These are phyloP conservation scores for Polydrusus pterygomalis DNA, from an alignment of 2,888 invertebrate genomes.

Conservation along the genomic window DNA sequence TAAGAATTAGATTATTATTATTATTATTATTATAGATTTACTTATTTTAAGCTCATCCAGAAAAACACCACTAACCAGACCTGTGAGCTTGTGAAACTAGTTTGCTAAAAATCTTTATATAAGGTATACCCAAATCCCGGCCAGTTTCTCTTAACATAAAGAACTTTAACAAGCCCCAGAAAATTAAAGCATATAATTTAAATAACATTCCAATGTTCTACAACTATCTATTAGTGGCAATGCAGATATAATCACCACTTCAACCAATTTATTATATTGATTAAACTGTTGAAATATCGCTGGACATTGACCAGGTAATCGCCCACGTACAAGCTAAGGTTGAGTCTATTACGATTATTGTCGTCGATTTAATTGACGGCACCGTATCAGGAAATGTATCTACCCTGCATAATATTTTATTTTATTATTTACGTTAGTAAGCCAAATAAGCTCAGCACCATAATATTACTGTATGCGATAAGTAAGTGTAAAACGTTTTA, in stretches of 20 bases:
- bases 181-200: no score
- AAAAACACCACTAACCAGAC: no score
- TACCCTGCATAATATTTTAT: neutral
- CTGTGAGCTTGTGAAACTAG: no score
- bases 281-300: constrained; percentile 14
- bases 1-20: no score
- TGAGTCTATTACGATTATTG: constrained; percentile 9
- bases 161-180: neutral
- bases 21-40: no score
- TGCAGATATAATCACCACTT: constrained; percentile 1
- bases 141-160: neutral
- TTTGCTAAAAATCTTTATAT: no score
- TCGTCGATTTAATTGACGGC: constrained; percentile 10
- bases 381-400: constrained; percentile 15
- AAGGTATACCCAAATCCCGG: no score
- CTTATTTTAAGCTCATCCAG: no score
- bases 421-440: neutral
- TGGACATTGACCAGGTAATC: constrained; percentile 32
- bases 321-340: constrained; percentile 17
- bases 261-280: constrained; percentile 2
- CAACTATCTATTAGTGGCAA: no score
- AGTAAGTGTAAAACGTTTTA: no score
- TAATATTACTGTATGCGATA: neutral
- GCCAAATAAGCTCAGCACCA: neutral
- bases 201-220: no score